phyloP scores from a whole-genome alignment of 2,888 invertebrate species.

The Trichopoda pennipes region DNA sequence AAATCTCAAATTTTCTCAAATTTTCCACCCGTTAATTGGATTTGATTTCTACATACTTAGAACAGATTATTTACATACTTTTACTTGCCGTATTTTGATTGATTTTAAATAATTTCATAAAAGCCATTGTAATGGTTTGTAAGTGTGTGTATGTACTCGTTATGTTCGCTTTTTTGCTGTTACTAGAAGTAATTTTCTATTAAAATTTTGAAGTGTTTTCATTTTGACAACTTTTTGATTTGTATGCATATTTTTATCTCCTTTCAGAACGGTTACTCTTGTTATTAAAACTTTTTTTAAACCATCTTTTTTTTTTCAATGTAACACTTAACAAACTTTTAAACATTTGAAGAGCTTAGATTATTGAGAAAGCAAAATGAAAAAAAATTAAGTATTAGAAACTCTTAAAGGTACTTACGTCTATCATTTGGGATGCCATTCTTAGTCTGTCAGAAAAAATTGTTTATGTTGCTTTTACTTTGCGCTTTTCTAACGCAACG shows the following conservation, averaged over 20 bases:
- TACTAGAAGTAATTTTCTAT: conserved; percentile 4
- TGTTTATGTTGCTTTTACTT: conserved; percentile 39
- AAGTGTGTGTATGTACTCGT: too few relatives aligned
- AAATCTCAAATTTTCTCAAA: too few relatives aligned
- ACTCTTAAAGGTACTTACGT: conserved; percentile 16
- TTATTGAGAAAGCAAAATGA: conserved; percentile 2
- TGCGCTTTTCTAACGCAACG: conserved; percentile 24
- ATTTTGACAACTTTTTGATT: conserved; percentile 3
- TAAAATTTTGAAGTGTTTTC: background rate
- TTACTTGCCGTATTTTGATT: too few relatives aligned
- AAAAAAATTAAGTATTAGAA: background rate
- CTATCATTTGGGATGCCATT: conserved; percentile 44
- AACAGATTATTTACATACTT: too few relatives aligned
- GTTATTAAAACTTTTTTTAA: background rate
- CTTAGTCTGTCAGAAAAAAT: conserved; percentile 45
- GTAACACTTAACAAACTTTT: conserved; percentile 9
- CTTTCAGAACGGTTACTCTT: background rate
- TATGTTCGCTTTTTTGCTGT: too few relatives aligned
- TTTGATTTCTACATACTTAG: too few relatives aligned
- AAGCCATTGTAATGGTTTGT: too few relatives aligned
- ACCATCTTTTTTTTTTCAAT: background rate
- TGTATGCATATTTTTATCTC: conserved; percentile 1
- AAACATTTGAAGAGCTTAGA: conserved; percentile 37
- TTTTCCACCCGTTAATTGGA: too few relatives aligned
- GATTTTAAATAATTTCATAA: too few relatives aligned